Evolutionary conservation across 2,888 invertebrate species (phyloP).

Genomic region (Helleia helle): DNA sequence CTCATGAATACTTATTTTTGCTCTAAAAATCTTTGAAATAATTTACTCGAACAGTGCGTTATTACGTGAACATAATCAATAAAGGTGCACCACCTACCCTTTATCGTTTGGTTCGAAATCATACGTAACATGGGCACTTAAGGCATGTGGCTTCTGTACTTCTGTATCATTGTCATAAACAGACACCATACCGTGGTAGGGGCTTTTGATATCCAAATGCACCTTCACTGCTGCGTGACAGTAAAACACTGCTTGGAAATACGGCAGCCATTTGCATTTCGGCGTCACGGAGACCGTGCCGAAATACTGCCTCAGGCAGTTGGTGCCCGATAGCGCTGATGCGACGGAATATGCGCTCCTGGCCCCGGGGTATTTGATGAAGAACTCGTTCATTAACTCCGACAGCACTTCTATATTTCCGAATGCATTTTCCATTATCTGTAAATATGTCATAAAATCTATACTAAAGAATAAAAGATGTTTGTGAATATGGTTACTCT

Average conservation of each 20-base stretch:
- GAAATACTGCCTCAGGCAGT: slow-evolving; percentile 37
- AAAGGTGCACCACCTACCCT: slow-evolving; percentile 41
- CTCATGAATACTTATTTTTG: too few relatives aligned
- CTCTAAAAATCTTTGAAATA: too few relatives aligned
- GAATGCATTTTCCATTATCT: slow-evolving; percentile 50
- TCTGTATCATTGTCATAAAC: slow-evolving; percentile 53
- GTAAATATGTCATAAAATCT: too few relatives aligned
- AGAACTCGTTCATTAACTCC: slow-evolving; percentile 56
- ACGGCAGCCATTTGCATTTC: slow-evolving; percentile 54
- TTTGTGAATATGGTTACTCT: too few relatives aligned
- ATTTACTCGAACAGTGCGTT: not conserved
- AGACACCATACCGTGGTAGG: slow-evolving; percentile 31
- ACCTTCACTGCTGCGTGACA: slow-evolving; percentile 51
- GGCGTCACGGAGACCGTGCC: slow-evolving; percentile 33
- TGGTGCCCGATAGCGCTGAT: slow-evolving; percentile 44
- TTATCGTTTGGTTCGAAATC: slow-evolving; percentile 40
- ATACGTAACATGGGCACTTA: slow-evolving; percentile 45
- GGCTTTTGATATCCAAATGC: slow-evolving; percentile 47
- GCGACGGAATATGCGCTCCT: slow-evolving; percentile 49
- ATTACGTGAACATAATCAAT: not conserved
- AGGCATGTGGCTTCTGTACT: slow-evolving; percentile 38
- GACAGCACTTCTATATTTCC: slow-evolving; percentile 48
- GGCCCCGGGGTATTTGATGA: slow-evolving; percentile 44
- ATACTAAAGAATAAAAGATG: too few relatives aligned
- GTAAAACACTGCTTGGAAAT: slow-evolving; percentile 51